Conservation (phyloP, 2,113 vertebrate genomes). For the Thunnus thynnus region DNA sequence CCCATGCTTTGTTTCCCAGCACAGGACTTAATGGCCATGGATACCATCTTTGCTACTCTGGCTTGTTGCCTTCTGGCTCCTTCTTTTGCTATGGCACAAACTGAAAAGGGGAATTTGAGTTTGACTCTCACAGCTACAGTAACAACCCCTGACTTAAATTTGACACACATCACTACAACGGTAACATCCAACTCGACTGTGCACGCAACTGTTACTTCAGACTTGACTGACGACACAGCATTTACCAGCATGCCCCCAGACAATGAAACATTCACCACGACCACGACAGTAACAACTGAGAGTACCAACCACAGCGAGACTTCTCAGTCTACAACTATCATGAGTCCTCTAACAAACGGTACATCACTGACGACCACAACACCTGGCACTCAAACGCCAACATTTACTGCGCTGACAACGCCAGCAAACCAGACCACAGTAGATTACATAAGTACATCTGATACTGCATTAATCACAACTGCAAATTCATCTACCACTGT, state of each 20-base stretch:
- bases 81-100: slow-evolving; percentile 37
- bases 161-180: neutral
- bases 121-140: neutral
- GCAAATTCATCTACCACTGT: slow-evolving; percentile 35
- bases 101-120: neutral
- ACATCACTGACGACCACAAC: slow-evolving; percentile 6
- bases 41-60: slow-evolving; percentile 28
- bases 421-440: slow-evolving; percentile 21
- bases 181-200: slow-evolving; percentile 20
- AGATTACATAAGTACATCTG: slow-evolving; percentile 17
- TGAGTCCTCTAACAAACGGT: slow-evolving; percentile 21
- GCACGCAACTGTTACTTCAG: neutral
- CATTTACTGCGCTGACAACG: slow-evolving; percentile 15
- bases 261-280: neutral
- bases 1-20: slow-evolving; percentile 24
- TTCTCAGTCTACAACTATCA: slow-evolving; percentile 21
- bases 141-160: slow-evolving; percentile 9
- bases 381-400: slow-evolving; percentile 4
- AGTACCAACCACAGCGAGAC: slow-evolving; percentile 41
- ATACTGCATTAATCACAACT: slow-evolving; percentile 13
- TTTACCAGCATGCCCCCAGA: slow-evolving; percentile 3
- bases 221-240: slow-evolving; percentile 5
- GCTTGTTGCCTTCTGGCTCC: slow-evolving; percentile 53
- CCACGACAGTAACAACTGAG: neutral
- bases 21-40: slow-evolving; percentile 56